Base-by-base conservation (phyloP, 2,888 invertebrate species). In the Acronicta leporina region DNA sequence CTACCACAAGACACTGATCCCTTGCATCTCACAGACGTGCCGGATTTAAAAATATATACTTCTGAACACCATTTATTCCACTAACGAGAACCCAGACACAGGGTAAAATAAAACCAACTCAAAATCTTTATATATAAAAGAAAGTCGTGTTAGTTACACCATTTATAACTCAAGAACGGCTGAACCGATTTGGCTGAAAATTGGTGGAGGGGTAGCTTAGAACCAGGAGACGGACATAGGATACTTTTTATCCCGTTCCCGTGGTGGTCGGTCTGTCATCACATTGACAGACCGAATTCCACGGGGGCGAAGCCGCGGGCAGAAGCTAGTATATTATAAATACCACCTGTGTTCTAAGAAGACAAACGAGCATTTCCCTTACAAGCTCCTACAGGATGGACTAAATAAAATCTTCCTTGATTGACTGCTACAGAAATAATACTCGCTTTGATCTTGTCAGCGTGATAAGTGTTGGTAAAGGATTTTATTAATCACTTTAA, bases 321-420 rank as follows among this genome's bases (percentile, higher is more conserved):
- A n/a, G n/a, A n/a, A n/a, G n/a, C n/a, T n/a, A n/a, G n/a, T n/a
- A n/a, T n/a, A n/a, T n/a, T 9, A 8, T 20, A 25, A 33, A 38
- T 44, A 68, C 15, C 61, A 75, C 68, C 65, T 68, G 68, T 40
- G 14, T 49, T 65, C 59, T 56, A 63, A 27, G 63, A 77, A 77
- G 77, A 77, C 74, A 71, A 77, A 77, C 67, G 68, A 46, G 40
- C 52, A 16, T 71, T 76, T 77, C 79, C 77, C 49, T 64, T 57
- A 64, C 64, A 55, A 47, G 68, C 48, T 35, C 16, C 45, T 15
- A 46, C 76, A 73, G 76, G 76, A 76, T 51, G 79, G 9, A 35
- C 59, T 52, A 57, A 79, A 79, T 79, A 67, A 73, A 38, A 40
- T 52, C 53, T 71, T 79, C 77, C 77, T 73, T 54, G 54, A 63